Base-by-base conservation (phyloP, 2,113 vertebrate genomes). In the Tympanuchus pallidicinctus region DNA sequence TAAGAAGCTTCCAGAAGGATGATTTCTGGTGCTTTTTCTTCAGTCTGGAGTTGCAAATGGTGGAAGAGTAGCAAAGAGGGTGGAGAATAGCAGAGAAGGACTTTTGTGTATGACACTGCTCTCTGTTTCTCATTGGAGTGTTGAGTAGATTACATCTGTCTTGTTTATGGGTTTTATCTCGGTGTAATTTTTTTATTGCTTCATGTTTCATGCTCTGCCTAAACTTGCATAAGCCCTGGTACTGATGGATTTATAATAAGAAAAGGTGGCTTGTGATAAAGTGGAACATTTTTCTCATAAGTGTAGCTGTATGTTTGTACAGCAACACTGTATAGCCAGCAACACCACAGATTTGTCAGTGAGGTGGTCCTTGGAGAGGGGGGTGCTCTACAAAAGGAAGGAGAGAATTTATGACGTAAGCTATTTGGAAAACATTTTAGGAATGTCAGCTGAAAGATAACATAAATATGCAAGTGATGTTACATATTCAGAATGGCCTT, bases 401-500 rank as follows among this genome's bases (percentile, higher is more conserved):
- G 75, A 80, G 75, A 66, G 80, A 93, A 94, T 96, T 96, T 96
- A 86, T 92, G 76, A 94, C 57, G 57, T 72, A 83, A 90, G 61
- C 95, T 96, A 80, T 90, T 94, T 84, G 83, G 90, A 94, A 94
- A 94, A 75, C 66, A 82, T 86, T 83, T 86, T 40, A 86, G 86
- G 93, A 96, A 95, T 96, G 95, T 65, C 1, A 4, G 7, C 70
- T 90, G 65, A 81, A 94, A 92, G 96, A 96, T 95, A 96, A 61
- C 88, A 20, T 60, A 95, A 87, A 95, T 92, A 89, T 61, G 64
- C 72, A 57, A 94, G 89, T 72, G 61, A 42, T 81, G 82, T 88
- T 91, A 43, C 80, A 66, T 92, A 96, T 93, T 91, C 95, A 90
- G 89, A 88, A 72, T 91, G 93, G 82, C 91, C 89, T 36, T 64